Base-by-base conservation (phyloP, 2,113 vertebrate species). In the Atherinomorus stipes region DNA sequence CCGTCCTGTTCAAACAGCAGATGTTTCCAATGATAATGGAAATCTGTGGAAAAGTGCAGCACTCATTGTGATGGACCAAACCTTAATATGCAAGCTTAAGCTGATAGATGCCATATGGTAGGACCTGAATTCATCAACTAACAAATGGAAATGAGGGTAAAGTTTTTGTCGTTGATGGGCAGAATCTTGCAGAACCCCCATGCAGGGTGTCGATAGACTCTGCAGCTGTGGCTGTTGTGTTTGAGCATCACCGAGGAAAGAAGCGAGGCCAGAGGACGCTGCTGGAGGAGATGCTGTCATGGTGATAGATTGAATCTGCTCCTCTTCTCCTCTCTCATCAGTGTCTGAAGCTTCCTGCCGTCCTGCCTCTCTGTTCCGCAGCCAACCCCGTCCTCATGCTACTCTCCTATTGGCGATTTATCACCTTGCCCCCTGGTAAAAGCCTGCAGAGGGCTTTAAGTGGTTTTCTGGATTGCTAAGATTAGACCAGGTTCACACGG, bases 281-380 rank as follows among this genome's bases (percentile, higher is more conserved):
- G 76, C 67, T 68, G 74, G 64, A 74, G 78, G 79, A 84, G 79
- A 84, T 76, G 57, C 61, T 72, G 80, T 81, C 82, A 72, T 3
- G 19, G 26, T 84, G 74, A 83, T 51, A 16, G 62, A 84, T 74
- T 51, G 65, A 45, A 53, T 64, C 72, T 59, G 64, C 38, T 72
- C 62, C 58, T 69, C 67, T 45, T 78, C 79, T 69, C 26, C 51
- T 71, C 57, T 70, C 59, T 52, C 72, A 59, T 78, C 81, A 71
- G 38, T 52, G 51, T 75, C 53, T 75, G 51, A 71, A 68, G 74
- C 66, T 34, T 5, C 23, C 38, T 71, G 50, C 31, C 59, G 15
- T 16, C 53, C 40, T 1, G 38, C 49, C 16, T 49, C 49, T 26
- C n/a, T 34, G 34, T 34, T 69, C 23, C 47, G 50, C 69, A 12